These are phyloP conservation scores for Chalcis sispes DNA, from an alignment of 2,888 invertebrate genomes.

Conservation along the genomic window DNA sequence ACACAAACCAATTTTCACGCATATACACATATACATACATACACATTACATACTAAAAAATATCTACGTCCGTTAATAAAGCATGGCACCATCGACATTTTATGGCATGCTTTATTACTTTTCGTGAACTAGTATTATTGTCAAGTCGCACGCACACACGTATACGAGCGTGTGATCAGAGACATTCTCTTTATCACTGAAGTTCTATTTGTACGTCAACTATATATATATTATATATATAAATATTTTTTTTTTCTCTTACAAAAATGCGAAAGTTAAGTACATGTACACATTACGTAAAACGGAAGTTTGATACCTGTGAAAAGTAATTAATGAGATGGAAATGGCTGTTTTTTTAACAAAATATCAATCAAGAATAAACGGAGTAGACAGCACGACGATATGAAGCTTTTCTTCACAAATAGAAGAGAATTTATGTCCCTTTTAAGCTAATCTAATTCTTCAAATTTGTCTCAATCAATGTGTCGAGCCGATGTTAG, in stretches of 20 bases:
- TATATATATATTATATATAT: constrained; percentile 39
- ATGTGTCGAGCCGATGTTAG: constrained; percentile 58
- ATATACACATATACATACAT: neutral
- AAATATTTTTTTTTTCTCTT: constrained; percentile 44
- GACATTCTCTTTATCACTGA: constrained; percentile 47
- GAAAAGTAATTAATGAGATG: constrained; percentile 35
- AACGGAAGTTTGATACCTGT: constrained; percentile 42
- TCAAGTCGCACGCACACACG: constrained; percentile 32
- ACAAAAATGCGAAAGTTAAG: constrained; percentile 25
- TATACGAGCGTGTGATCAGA: constrained; percentile 12
- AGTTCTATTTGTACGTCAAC: constrained; percentile 50
- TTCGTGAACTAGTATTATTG: constrained; percentile 54
- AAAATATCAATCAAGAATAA: constrained; percentile 47
- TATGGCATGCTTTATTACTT: constrained; percentile 41
- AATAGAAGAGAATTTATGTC: constrained; percentile 62
- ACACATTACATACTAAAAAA: constrained; percentile 27
- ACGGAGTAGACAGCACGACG: neutral
- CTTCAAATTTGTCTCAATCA: constrained; percentile 62
- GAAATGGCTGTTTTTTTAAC: constrained; percentile 41
- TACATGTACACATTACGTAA: constrained; percentile 31
- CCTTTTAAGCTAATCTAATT: constrained; percentile 60
- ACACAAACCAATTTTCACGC: constrained; percentile 9
- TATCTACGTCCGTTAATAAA: constrained; percentile 32
- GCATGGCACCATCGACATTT: constrained; percentile 40
- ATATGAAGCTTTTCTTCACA: constrained; percentile 53